Base-by-base conservation (phyloP, 1,140 invertebrate species). In the Rhopalosiphum padi region DNA sequence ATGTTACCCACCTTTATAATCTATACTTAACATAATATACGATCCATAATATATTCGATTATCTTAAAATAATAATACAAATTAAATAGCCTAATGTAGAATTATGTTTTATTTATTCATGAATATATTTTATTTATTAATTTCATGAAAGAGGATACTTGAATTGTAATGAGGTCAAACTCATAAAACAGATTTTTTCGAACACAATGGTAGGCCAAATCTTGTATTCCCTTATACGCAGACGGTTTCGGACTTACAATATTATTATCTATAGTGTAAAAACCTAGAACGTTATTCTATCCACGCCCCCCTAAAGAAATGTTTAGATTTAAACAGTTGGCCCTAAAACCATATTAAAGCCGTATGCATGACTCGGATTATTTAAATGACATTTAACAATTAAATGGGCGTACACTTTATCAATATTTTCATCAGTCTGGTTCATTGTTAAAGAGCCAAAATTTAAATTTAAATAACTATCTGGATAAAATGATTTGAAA, bases 271-370 rank as follows among this genome's bases (percentile, higher is more conserved):
- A 89, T 8, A 6, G 37, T 41, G 22, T 68, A 60, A 91, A 91
- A 68, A 18, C 23, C 11, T 18, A 43, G 41, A 77, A 43, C 35
- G 21, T 30, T 43, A 77, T 91, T 43, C 25, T 25, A 60, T 77
- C 37, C 35, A 55, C 53, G 37, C 53, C 55, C 90, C n/a, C 41
- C 18, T 3, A 3, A 48, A n/a, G 43, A 35, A 21, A 51, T 87
- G 30, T 87, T 41, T 82, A 91, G 55, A 91, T 68, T 91, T 82
- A 91, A 46, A 82, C 23, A 77, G 90, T 46, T 77, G 55, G 55
- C 90, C 60, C 5, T 43, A 68, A 82, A 46, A 43, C 53, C n/a
- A 60, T n/a, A 77, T 35, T 68, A 68, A 35, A 25, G n/a, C 41
- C 11, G 41, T 60, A 41, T n/a, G 4, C 25, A 90, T 35, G 22